phyloP scores from a whole-genome alignment of 2,797 vertebrate species.

The Sphaeramia orbicularis region DNA sequence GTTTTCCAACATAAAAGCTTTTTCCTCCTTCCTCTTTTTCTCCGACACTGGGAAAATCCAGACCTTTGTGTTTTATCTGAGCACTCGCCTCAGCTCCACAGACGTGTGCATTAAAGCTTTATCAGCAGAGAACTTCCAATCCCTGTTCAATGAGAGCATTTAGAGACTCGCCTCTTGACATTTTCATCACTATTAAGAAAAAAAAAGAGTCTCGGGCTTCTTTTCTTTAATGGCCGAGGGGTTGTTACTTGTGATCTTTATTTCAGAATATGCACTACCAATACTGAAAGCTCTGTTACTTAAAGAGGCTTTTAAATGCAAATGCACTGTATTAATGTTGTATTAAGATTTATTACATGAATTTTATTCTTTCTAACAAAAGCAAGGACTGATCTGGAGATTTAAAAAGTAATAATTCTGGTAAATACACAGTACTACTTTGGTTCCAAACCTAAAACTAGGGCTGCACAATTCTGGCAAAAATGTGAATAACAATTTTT shows the following conservation, averaged over 20 bases:
- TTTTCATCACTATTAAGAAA: slow-evolving; percentile 52
- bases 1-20: slow-evolving; percentile 60
- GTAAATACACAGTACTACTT: no score
- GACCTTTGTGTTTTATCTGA: slow-evolving; percentile 71
- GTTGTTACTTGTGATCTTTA: slow-evolving; percentile 48
- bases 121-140: slow-evolving; percentile 72
- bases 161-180: slow-evolving; percentile 68
- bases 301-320: slow-evolving; percentile 49
- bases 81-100: slow-evolving; percentile 47
- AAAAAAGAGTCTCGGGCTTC: slow-evolving; percentile 33
- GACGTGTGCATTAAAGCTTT: slow-evolving; percentile 66
- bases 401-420: no score
- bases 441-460: no score
- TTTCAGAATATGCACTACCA: slow-evolving; percentile 33
- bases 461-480: no score
- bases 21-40: slow-evolving; percentile 12
- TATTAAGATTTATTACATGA: not conserved
- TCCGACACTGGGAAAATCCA: slow-evolving; percentile 58
- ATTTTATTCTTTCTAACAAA: slow-evolving; percentile 7
- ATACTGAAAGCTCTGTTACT: slow-evolving; percentile 18
- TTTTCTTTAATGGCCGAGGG: slow-evolving; percentile 29
- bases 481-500: no score
- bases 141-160: slow-evolving; percentile 68
- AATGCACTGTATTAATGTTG: slow-evolving; percentile 24
- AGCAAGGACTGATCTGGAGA: not conserved